A percentile compares a stretch with the other conserved stretches of the same genome.
Evolutionary conservation across 1,140 invertebrate genomes (phyloP).

Genomic region (Brachionus calyciflorus): DNA sequence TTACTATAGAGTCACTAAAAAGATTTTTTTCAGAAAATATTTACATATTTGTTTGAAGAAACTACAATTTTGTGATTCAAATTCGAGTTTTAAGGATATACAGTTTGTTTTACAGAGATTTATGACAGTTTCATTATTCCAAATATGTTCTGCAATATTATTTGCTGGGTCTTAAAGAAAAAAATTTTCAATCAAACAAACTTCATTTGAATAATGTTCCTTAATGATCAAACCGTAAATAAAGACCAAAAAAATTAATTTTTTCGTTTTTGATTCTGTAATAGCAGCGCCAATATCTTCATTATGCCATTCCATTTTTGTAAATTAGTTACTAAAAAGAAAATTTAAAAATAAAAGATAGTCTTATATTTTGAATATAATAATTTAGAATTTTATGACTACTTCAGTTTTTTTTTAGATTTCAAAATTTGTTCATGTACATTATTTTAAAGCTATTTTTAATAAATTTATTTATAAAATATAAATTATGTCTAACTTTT

Average conservation of each 20-base stretch:
- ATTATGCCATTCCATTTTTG: slow-evolving; percentile 41
- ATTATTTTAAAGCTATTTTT: no score
- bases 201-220: no score
- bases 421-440: no score
- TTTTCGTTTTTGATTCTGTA: slow-evolving; percentile 8
- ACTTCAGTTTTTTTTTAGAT: background rate
- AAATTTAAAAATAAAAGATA: no score
- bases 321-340: no score
- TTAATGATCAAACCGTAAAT: slow-evolving; percentile 28
- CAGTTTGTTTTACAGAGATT: slow-evolving; percentile 20
- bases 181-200: no score
- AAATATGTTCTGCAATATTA: background rate
- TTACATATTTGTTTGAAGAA: slow-evolving; percentile 44
- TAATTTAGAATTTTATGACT: background rate
- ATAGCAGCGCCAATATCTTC: slow-evolving; percentile 21
- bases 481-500: no score
- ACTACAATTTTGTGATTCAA: background rate
- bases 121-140: background rate
- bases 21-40: background rate
- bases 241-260: slow-evolving; percentile 25
- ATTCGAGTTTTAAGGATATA: slow-evolving; percentile 13
- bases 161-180: background rate
- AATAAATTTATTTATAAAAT: no score
- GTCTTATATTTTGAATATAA: no score
- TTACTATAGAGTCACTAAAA: background rate